Percentiles rank a stretch among this genome's conserved stretches.
Conservation (phyloP, 2,113 vertebrate genomes). For the Dolichallabes microphthalmus region DNA sequence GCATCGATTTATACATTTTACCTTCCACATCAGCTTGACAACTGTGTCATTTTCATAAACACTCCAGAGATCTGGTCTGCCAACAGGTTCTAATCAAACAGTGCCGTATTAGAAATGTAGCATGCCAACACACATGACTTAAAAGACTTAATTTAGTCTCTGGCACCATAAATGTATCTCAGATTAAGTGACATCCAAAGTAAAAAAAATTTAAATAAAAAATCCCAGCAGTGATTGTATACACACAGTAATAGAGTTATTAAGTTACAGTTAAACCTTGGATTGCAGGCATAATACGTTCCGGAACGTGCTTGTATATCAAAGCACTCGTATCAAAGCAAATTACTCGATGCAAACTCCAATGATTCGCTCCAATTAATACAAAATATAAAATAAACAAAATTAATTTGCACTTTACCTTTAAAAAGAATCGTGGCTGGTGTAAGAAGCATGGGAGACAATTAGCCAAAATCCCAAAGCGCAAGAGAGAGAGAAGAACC, state of each 20-base stretch:
- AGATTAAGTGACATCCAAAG: neutral
- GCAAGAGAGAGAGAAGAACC: no score
- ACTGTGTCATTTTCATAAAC: conserved; percentile 57
- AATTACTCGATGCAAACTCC: no score
- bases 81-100: conserved; percentile 73
- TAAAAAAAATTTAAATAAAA: neutral
- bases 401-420: no score
- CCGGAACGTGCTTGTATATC: no score
- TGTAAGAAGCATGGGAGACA: no score
- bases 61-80: conserved; percentile 81
- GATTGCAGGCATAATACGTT: no score
- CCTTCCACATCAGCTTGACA: conserved; percentile 84
- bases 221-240: neutral
- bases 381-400: no score
- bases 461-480: no score
- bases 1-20: conserved; percentile 58
- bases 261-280: neutral
- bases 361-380: no score
- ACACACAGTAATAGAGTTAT: neutral
- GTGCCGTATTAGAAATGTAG: conserved; percentile 28
- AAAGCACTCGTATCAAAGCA: no score
- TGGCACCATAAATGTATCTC: neutral
- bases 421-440: no score
- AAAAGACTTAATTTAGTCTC: neutral
- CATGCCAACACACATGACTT: neutral